phyloP scores from a whole-genome alignment of 2,797 vertebrate species.

The Crossoptilon crossoptilon region DNA sequence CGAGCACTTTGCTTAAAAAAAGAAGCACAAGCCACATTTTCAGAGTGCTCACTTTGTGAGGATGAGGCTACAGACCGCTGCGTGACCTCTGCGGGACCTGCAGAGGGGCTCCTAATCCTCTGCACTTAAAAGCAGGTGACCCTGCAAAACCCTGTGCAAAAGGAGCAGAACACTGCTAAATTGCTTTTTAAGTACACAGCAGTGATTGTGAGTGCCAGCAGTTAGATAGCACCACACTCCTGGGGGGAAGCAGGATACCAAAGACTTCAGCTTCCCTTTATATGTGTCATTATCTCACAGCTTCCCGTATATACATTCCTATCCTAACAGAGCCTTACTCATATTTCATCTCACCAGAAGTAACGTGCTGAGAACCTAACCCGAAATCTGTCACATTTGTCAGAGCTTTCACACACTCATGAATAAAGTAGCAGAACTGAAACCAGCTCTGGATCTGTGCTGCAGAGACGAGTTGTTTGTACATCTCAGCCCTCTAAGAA shows the following conservation, averaged over 20 bases:
- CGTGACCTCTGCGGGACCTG: neutral
- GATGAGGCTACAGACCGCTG: neutral
- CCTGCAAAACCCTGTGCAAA: neutral
- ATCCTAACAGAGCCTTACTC: neutral
- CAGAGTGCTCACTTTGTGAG: neutral
- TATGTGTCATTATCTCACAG: neutral
- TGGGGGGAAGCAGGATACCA: neutral
- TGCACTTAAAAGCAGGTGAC: accelerated
- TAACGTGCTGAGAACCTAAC: neutral
- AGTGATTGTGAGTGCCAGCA: neutral
- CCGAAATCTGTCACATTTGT: neutral
- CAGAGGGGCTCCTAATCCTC: neutral
- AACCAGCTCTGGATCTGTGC: neutral
- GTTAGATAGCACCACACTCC: neutral
- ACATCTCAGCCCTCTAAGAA: neutral
- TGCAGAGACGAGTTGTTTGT: neutral
- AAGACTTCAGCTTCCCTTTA: neutral
- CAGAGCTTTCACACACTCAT: neutral
- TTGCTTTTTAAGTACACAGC: neutral
- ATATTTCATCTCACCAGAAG: neutral
- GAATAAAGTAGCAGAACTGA: neutral
- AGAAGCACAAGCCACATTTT: neutral
- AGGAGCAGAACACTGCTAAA: neutral
- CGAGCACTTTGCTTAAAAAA: neutral
- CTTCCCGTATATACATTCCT: neutral